These are phyloP conservation scores for Mesochorus sp. DNA, from an alignment of 2,888 invertebrate genomes.

Conservation along the genomic window DNA sequence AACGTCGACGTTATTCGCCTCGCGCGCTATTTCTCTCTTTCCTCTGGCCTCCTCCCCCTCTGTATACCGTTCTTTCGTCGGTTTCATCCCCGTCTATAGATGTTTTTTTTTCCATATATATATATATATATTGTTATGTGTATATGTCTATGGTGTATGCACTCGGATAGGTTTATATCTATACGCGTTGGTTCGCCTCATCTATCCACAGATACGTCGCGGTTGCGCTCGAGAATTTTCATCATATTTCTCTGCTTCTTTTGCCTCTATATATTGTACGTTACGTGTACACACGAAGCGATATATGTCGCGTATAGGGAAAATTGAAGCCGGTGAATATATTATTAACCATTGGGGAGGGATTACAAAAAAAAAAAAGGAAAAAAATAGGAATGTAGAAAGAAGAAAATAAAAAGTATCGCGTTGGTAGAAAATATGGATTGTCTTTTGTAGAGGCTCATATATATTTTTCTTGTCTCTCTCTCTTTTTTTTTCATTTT, in stretches of 20 bases:
- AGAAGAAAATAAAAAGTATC: too few species aligned
- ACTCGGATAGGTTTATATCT: background rate
- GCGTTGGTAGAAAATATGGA: background rate
- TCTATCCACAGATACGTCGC: slow-evolving; percentile 41
- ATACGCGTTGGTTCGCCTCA: slow-evolving; percentile 1
- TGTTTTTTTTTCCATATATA: background rate
- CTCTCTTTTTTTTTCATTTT: too few species aligned
- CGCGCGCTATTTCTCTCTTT: slow-evolving; percentile 57
- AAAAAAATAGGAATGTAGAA: background rate
- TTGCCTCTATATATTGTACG: background rate
- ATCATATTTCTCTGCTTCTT: slow-evolving; percentile 39
- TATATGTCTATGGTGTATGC: background rate
- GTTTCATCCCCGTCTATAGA: slow-evolving; percentile 52
- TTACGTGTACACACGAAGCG: background rate
- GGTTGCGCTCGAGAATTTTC: slow-evolving; percentile 29
- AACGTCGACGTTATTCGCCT: slow-evolving; percentile 65
- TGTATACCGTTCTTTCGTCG: slow-evolving; percentile 49
- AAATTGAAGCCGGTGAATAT: background rate
- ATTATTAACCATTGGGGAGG: background rate
- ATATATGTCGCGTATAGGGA: background rate
- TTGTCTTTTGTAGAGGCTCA: background rate
- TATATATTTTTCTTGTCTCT: background rate
- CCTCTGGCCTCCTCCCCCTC: slow-evolving; percentile 24
- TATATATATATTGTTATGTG: background rate
- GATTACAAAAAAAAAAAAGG: background rate